Conservation (phyloP, 2,797 vertebrate species). For the Lemur catta region DNA sequence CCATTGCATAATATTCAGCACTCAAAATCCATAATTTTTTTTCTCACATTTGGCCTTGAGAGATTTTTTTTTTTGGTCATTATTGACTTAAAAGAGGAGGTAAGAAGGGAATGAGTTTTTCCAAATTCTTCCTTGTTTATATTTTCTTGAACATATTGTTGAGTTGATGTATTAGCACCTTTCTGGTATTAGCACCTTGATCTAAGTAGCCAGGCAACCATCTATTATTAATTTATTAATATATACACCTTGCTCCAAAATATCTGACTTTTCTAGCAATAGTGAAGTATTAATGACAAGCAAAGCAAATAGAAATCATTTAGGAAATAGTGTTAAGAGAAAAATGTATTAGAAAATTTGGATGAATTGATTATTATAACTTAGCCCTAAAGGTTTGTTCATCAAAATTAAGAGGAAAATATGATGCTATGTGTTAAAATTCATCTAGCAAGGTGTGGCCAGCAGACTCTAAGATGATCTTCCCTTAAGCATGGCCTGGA, state of each 20-base stretch:
- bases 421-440: not conserved
- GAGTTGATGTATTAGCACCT: not conserved
- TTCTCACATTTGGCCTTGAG: not conserved
- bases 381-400: not conserved
- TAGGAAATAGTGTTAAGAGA: not conserved
- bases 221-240: not conserved
- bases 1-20: slow-evolving; percentile 7
- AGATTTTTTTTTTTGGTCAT: not conserved
- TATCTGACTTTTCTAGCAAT: slow-evolving; percentile 23
- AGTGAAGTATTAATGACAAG: not conserved
- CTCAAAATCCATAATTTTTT: not conserved
- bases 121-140: not conserved
- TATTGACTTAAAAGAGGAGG: not conserved
- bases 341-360: not conserved
- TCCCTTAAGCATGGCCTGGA: not conserved
- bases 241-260: not conserved
- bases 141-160: not conserved
- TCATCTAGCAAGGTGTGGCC: not conserved
- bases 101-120: not conserved
- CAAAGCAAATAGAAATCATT: slow-evolving; percentile 2
- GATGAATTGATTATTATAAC: not conserved
- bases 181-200: not conserved
- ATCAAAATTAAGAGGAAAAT: not conserved
- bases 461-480: not conserved
- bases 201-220: not conserved